Evolutionary conservation across 2,113 vertebrate species (phyloP).

Genomic region (Setophaga coronata): DNA sequence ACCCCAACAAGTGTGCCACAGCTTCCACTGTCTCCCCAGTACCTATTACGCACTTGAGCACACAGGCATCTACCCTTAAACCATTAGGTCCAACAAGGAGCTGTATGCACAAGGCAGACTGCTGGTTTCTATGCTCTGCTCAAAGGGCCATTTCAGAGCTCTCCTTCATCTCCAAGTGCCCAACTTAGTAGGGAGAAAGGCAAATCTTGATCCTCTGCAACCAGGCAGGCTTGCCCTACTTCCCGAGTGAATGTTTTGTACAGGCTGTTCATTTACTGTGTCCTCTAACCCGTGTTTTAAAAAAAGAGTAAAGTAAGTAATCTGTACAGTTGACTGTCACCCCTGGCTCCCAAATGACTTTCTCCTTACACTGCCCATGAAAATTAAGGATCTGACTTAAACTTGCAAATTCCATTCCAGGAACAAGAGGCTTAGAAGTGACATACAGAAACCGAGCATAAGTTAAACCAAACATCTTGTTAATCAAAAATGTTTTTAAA

Average conservation of each 20-base stretch:
- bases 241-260: background rate
- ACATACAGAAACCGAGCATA: background rate
- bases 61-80: background rate
- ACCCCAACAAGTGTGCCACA: background rate
- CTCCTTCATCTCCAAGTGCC: background rate
- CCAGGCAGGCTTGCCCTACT: background rate
- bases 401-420: background rate
- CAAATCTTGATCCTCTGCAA: background rate
- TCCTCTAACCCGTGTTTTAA: background rate
- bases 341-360: background rate
- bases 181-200: background rate
- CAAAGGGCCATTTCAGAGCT: background rate
- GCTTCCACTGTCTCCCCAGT: background rate
- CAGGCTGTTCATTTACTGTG: background rate
- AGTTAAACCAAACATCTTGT: background rate
- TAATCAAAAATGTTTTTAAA: background rate
- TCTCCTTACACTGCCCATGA: background rate
- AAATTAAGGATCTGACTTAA: background rate
- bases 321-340: background rate
- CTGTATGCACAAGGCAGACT: accelerated
- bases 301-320: background rate
- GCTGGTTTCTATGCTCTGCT: background rate
- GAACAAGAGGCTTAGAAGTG: background rate
- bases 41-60: background rate
- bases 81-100: background rate